Evolutionary conservation across 1,140 invertebrate genomes (phyloP).

Genomic region (Cotesia typhae): DNA sequence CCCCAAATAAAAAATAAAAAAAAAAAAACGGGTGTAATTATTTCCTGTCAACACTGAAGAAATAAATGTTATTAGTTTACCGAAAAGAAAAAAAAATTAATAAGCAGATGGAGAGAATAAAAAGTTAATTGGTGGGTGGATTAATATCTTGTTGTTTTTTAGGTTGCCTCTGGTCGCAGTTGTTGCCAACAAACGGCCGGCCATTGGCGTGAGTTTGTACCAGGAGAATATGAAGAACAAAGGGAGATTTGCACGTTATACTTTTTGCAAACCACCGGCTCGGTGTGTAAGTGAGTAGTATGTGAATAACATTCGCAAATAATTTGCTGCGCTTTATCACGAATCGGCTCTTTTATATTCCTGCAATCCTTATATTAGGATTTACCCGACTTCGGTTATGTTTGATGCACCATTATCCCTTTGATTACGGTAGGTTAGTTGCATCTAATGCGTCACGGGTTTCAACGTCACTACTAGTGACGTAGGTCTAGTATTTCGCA

Average conservation of each 20-base stretch:
- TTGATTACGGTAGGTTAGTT: slow-evolving; percentile 65
- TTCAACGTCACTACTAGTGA: slow-evolving; percentile 23
- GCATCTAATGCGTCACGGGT: slow-evolving; percentile 50
- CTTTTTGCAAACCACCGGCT: too few species aligned
- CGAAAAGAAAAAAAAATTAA: too few species aligned
- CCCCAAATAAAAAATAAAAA: too few species aligned
- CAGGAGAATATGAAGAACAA: slow-evolving; percentile 46
- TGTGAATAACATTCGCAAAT: not conserved
- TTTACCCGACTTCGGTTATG: slow-evolving; percentile 66
- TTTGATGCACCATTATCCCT: slow-evolving; percentile 64
- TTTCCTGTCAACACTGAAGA: too few species aligned
- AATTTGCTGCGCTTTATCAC: not conserved
- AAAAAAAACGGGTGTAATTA: too few species aligned
- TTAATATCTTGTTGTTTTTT: not conserved
- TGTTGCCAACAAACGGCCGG: slow-evolving; percentile 58
- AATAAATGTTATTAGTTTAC: too few species aligned
- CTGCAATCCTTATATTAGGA: slow-evolving; percentile 57
- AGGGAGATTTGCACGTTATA: slow-evolving; percentile 24
- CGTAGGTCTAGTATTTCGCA: not conserved
- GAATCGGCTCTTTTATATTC: slow-evolving; percentile 26
- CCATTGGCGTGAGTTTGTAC: slow-evolving; percentile 53
- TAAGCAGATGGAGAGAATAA: not conserved
- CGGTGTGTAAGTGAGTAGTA: too few species aligned
- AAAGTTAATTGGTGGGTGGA: not conserved
- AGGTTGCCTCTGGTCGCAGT: slow-evolving; percentile 34